Conservation (phyloP, 2,113 vertebrate species). For the Prunella himalayana region DNA sequence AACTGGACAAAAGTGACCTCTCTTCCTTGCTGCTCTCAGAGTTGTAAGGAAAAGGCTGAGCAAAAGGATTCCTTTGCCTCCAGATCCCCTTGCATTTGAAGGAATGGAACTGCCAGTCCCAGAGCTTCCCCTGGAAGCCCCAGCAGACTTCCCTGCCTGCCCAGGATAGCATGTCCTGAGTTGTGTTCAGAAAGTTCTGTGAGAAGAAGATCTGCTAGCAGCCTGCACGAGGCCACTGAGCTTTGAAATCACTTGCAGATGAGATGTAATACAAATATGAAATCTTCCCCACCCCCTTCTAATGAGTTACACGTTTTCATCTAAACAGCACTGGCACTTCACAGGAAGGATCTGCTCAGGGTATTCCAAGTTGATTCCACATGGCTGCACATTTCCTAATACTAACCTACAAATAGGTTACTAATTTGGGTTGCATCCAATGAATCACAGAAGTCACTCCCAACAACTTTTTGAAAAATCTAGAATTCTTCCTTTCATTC, state of each 20-base stretch:
- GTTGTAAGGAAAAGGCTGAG: not conserved
- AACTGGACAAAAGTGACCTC: not conserved
- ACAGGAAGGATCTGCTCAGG: not conserved
- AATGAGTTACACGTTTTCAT: not conserved
- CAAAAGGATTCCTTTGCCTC: not conserved
- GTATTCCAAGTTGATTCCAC: not conserved
- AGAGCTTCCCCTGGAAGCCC: not conserved
- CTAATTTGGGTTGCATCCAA: not conserved
- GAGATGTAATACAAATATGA: not conserved
- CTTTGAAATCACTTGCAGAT: not conserved
- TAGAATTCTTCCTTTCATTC: not conserved
- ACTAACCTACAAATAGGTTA: not conserved
- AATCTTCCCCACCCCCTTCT: not conserved
- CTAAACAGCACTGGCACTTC: not conserved
- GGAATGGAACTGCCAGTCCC: not conserved
- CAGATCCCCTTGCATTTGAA: not conserved
- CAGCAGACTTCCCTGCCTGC: not conserved
- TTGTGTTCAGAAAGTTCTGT: not conserved
- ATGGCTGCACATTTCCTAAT: not conserved
- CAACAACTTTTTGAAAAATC: not conserved
- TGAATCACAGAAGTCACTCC: not conserved
- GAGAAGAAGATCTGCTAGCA: not conserved
- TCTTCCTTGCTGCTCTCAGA: not conserved
- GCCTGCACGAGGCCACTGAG: not conserved
- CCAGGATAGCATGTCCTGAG: accelerated